phyloP scores from a whole-genome alignment of 2,888 invertebrate genomes.

The Pocota personata region DNA sequence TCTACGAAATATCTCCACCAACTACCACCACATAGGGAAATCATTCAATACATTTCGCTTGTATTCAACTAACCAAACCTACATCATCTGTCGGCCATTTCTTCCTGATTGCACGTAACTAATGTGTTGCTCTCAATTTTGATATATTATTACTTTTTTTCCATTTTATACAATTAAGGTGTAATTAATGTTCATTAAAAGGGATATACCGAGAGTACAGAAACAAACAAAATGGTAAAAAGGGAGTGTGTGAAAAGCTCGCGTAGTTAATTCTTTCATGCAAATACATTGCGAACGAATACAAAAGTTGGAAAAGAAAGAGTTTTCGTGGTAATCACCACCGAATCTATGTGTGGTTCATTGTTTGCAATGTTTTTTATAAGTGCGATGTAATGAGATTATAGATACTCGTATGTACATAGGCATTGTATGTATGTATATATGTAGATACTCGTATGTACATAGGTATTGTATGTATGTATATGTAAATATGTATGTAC shows the following conservation, averaged over 20 bases:
- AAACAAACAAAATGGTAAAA: not conserved
- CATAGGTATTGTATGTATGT: no score
- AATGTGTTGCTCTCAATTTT: conserved; percentile 10
- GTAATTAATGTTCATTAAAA: not conserved
- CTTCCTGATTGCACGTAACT: not conserved
- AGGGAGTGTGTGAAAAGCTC: not conserved
- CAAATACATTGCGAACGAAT: not conserved
- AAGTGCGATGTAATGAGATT: not conserved
- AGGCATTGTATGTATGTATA: no score
- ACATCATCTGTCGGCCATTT: not conserved
- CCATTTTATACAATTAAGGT: not conserved
- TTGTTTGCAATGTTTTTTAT: not conserved
- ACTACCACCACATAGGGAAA: not conserved
- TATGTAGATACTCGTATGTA: no score
- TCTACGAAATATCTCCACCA: not conserved
- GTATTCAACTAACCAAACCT: no score
- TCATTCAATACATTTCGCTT: not conserved
- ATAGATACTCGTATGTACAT: not conserved
- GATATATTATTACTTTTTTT: not conserved
- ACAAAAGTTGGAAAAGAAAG: not conserved
- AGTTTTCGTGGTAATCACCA: not conserved
- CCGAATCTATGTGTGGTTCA: not conserved
- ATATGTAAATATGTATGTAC: no score
- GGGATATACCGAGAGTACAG: not conserved
- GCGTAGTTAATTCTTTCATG: conserved; percentile 8